Percentiles rank a stretch among this genome's conserved stretches.
These are phyloP conservation scores for Hydra vulgaris DNA, from an alignment of 30 jellyfish, hydroid and myxozoan genomes.

Conservation along the genomic window DNA sequence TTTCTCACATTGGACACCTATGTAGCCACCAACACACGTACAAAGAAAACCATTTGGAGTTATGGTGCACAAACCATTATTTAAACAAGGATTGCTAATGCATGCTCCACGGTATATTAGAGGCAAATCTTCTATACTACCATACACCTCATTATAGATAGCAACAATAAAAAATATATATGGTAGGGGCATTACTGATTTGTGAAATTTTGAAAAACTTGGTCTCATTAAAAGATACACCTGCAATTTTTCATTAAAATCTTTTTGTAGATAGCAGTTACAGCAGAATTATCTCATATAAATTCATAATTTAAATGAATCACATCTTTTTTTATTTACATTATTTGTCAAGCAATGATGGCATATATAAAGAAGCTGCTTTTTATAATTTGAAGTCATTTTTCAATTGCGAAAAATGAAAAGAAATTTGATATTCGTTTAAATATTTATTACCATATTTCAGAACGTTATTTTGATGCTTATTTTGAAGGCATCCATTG, in stretches of 20 bases:
- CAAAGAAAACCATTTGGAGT: conserved; percentile 63
- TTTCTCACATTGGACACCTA: conserved; percentile 75
- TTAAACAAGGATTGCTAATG: conserved; percentile 71
- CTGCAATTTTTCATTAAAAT: too few relatives aligned
- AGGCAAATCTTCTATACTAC: conserved; percentile 24
- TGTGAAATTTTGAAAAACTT: too few relatives aligned
- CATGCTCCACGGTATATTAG: conserved; percentile 47
- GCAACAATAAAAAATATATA: background rate
- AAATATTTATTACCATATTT: background rate
- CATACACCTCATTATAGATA: background rate
- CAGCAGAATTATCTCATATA: too few relatives aligned
- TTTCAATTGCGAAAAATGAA: background rate
- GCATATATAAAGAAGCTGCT: background rate
- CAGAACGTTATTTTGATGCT: background rate
- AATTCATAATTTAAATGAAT: too few relatives aligned
- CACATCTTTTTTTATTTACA: too few relatives aligned
- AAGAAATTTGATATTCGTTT: background rate
- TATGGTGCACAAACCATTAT: conserved; percentile 71
- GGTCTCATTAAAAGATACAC: too few relatives aligned
- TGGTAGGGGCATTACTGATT: background rate
- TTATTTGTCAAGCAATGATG: background rate
- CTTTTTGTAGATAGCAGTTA: too few relatives aligned
- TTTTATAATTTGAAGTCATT: background rate
- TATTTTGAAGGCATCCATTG: background rate
- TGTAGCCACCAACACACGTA: conserved; percentile 75